Evolutionary conservation across 2,797 vertebrate genomes (phyloP).

Genomic region (Lophotriccus pileatus): DNA sequence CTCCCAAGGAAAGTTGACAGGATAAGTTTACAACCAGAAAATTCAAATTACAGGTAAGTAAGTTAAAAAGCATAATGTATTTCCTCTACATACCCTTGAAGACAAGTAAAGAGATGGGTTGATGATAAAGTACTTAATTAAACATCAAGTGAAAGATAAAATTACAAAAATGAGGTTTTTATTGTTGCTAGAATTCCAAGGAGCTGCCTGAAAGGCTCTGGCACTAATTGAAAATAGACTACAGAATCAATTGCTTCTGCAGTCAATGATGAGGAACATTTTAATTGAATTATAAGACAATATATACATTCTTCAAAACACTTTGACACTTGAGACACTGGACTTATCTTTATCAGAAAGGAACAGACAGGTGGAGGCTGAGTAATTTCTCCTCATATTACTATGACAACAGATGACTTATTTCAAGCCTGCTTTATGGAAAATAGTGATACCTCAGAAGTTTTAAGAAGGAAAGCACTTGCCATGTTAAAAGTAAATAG

Average conservation of each 20-base stretch:
- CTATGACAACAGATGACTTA: neutral
- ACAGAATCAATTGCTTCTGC: slow-evolving; percentile 36
- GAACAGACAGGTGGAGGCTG: neutral
- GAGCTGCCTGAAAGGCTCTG: slow-evolving; percentile 28
- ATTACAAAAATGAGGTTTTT: slow-evolving; percentile 31
- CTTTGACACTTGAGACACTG: slow-evolving; percentile 12
- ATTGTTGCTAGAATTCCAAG: slow-evolving; percentile 33
- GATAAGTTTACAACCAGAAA: neutral
- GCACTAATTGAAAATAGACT: slow-evolving; percentile 45
- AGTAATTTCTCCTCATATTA: neutral
- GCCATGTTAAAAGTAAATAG: neutral
- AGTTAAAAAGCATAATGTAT: neutral
- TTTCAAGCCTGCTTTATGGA: neutral
- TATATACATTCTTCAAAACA: slow-evolving; percentile 42
- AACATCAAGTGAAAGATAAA: slow-evolving; percentile 13
- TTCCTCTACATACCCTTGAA: neutral
- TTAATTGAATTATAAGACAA: slow-evolving; percentile 60
- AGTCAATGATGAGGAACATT: slow-evolving; percentile 52
- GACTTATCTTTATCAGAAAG: neutral
- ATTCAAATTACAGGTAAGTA: neutral
- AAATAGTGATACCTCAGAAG: neutral
- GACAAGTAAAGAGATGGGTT: neutral
- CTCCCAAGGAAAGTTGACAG: neutral
- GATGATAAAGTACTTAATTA: slow-evolving; percentile 27
- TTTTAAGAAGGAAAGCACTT: neutral